Conservation (phyloP, 2,113 vertebrate species). For the Paradisaea rubra region DNA sequence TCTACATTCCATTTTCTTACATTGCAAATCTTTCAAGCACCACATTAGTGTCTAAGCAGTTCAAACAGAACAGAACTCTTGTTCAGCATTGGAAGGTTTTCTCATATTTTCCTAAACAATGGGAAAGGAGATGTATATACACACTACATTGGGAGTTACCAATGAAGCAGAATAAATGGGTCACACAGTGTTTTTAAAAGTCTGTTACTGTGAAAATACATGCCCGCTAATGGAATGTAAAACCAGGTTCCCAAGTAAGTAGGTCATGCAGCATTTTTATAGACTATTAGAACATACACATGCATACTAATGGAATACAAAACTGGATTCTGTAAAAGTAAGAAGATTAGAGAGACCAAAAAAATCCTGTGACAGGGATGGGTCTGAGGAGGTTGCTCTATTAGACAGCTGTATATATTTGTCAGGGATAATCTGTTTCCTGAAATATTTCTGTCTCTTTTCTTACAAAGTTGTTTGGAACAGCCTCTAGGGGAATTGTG, state of each 20-base stretch:
- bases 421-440: slow-evolving; percentile 37
- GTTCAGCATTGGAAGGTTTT: neutral
- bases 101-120: neutral
- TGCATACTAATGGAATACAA: slow-evolving; percentile 53
- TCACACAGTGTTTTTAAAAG: slow-evolving; percentile 36
- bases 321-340: slow-evolving; percentile 39
- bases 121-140: neutral
- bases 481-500: neutral
- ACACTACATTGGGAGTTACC: neutral
- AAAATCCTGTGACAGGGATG: slow-evolving; percentile 16
- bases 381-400: slow-evolving; percentile 25
- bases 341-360: slow-evolving; percentile 54
- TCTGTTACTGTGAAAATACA: slow-evolving; percentile 38
- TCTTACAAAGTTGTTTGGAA: neutral
- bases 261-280: slow-evolving; percentile 50
- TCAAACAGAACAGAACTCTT: neutral
- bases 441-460: slow-evolving; percentile 35
- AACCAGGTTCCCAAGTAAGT: slow-evolving; percentile 47
- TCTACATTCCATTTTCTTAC: neutral
- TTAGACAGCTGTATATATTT: slow-evolving; percentile 47
- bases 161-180: slow-evolving; percentile 52
- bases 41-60: neutral
- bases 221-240: slow-evolving; percentile 46
- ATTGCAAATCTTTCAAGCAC: neutral
- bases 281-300: slow-evolving; percentile 46